Percentiles rank a stretch among this genome's conserved stretches.
Conservation (phyloP, 2,888 invertebrate species). For the Xanthostigma xanthostigma region DNA sequence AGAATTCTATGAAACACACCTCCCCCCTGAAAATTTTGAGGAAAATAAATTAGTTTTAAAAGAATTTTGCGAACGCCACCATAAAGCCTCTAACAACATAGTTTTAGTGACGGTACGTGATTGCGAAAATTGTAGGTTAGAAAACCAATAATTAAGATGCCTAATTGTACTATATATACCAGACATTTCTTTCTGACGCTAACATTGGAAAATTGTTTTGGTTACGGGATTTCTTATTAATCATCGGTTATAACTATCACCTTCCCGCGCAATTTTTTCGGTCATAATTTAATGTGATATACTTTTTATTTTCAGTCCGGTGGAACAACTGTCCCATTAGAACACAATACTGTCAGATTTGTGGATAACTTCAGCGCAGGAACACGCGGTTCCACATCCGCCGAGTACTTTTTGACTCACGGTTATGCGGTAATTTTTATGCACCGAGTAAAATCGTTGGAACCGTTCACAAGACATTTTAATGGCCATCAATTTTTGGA, state of each 20-base stretch:
- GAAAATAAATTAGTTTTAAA: conserved; percentile 54
- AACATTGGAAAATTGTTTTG: neutral
- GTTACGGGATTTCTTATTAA: too few relatives aligned
- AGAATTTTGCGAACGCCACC: conserved; percentile 59
- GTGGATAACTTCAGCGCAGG: conserved; percentile 99
- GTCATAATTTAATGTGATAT: conserved; percentile 1
- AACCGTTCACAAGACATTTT: conserved; percentile 85
- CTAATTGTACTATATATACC: neutral
- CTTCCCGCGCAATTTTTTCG: too few relatives aligned
- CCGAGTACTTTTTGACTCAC: conserved; percentile 83
- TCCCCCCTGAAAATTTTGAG: conserved; percentile 63
- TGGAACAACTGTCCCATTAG: conserved; percentile 91
- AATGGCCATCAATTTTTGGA: conserved; percentile 63
- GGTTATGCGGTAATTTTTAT: conserved; percentile 90
- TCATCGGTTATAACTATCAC: too few relatives aligned
- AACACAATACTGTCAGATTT: conserved; percentile 93
- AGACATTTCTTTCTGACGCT: neutral
- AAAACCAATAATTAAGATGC: too few relatives aligned
- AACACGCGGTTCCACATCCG: conserved; percentile 83
- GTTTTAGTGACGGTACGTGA: conserved; percentile 62
- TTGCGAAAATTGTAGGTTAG: neutral
- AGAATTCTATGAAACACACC: conserved; percentile 67
- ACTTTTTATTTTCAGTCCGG: conserved; percentile 54
- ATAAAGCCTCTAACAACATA: conserved; percentile 50
- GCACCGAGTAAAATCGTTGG: conserved; percentile 75